These are phyloP conservation scores for Stegophylla sp. DNA, from an alignment of 2,888 invertebrate genomes.

Conservation along the genomic window DNA sequence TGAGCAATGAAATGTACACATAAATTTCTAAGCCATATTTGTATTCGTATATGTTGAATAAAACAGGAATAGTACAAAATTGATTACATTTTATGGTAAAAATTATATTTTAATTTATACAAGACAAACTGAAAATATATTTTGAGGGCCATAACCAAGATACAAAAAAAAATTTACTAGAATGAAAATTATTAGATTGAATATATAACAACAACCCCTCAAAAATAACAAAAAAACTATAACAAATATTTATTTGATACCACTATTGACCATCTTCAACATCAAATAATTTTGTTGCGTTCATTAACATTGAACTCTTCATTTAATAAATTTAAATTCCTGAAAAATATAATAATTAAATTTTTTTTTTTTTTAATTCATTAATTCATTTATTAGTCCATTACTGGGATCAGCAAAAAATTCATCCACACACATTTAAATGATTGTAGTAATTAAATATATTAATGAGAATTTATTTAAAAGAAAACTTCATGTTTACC, in stretches of 20 bases:
- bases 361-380: neutral
- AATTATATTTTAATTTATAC: too few relatives aligned
- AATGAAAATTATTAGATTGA: neutral
- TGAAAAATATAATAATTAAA: constrained; percentile 38
- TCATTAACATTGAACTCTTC: constrained; percentile 43
- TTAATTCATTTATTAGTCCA: neutral
- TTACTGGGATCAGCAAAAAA: neutral
- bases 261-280: neutral
- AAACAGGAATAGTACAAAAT: too few relatives aligned
- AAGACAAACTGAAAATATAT: too few relatives aligned
- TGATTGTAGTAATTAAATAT: neutral
- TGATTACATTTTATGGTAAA: too few relatives aligned
- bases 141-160: too few relatives aligned
- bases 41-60: too few relatives aligned
- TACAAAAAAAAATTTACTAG: too few relatives aligned
- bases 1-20: too few relatives aligned
- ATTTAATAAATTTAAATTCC: constrained; percentile 59
- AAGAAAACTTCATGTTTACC: constrained; percentile 63
- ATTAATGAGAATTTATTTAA: neutral
- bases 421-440: neutral
- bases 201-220: neutral
- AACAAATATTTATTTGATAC: neutral
- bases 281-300: constrained; percentile 23
- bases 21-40: too few relatives aligned
- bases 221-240: neutral